Percentiles rank a stretch among this genome's conserved stretches.
Evolutionary conservation across 2,113 vertebrate genomes (phyloP).

Genomic region (Crotalus horridus): DNA sequence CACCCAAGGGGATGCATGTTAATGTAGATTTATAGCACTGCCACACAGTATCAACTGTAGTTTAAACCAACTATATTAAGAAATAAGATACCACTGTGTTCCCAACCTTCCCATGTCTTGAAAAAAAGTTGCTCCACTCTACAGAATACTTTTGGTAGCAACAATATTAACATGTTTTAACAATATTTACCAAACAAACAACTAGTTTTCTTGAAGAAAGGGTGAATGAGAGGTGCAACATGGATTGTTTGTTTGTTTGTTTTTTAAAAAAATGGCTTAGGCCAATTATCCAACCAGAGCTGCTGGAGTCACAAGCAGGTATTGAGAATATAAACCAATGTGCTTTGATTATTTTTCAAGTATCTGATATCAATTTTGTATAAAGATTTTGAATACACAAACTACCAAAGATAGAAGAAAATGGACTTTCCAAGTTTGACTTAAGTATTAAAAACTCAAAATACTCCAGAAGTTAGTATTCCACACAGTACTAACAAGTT

Average conservation of each 20-base stretch:
- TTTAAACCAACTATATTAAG: neutral
- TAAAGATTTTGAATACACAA: constrained; percentile 64
- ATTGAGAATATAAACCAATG: constrained; percentile 57
- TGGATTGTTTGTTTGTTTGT: constrained; percentile 16
- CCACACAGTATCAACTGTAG: constrained; percentile 3
- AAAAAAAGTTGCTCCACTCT: constrained; percentile 19
- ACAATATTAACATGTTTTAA: constrained; percentile 43
- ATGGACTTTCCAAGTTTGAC: constrained; percentile 57
- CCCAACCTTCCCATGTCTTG: constrained; percentile 21
- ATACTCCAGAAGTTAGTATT: constrained; percentile 61
- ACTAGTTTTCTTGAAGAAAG: constrained; percentile 49
- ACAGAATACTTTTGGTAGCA: constrained; percentile 31
- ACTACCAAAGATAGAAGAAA: constrained; percentile 58
- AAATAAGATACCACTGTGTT: constrained; percentile 26
- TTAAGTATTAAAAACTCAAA: constrained; percentile 62
- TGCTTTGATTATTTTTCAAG: constrained; percentile 68
- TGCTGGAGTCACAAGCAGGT: constrained; percentile 40
- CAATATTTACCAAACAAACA: constrained; percentile 50
- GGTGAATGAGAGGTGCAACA: constrained; percentile 37
- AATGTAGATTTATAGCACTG: neutral
- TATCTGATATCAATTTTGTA: constrained; percentile 60
- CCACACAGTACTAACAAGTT: constrained; percentile 60
- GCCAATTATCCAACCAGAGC: constrained; percentile 36
- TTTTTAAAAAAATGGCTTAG: constrained; percentile 19
- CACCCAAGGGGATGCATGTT: accelerated